Evolutionary conservation across 2,888 invertebrate genomes (phyloP), one percentile per base, ranked within the genome.

Genomic region (Leucophenga maculata): DNA sequence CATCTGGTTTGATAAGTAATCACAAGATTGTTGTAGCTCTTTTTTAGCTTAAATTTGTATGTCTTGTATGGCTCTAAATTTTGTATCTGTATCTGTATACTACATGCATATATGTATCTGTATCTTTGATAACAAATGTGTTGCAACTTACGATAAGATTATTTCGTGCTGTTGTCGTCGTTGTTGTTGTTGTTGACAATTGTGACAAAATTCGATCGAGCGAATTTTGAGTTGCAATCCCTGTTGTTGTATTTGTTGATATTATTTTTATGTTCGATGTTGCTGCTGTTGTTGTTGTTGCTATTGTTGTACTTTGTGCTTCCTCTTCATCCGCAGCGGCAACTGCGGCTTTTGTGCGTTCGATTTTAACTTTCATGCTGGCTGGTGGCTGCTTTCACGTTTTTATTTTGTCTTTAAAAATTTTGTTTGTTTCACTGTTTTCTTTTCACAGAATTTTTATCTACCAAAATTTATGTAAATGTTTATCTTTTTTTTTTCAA

Each of bases 331-430:
- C 70, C 32, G 68, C 32, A 65, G 67, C n/a, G 60, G 69, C 31
- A n/a, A 46, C 48, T 20, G 59, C 55, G 31, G 20, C 9, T 57
- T 72, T 73, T 74, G 78, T 76, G 69, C 80, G 72, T 70, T 85
- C 86, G 69, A 86, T 76, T 84, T 86, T 86, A 77, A 85, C 85
- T 86, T 85, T 85, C 85, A 85, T 85, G 76, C n/a, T n/a, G n/a
- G n/a, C n/a, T n/a, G n/a, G n/a, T n/a, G n/a, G n/a, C n/a, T n/a
- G 60, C 18, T 66, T 72, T 39, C 31, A 13, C 22, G 6, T 39
- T 11, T 39, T 64, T 67, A 57, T 46, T 57, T 9, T 46, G 52
- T 44, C 3, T 8, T 60, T 31, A 26, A 26, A 26, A 26, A 13
- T 13, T 62, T 18, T 48, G 6, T 4, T 4, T 16, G 50, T 50